Conservation (phyloP, 1,140 invertebrate species). For the Gryon sp. region DNA sequence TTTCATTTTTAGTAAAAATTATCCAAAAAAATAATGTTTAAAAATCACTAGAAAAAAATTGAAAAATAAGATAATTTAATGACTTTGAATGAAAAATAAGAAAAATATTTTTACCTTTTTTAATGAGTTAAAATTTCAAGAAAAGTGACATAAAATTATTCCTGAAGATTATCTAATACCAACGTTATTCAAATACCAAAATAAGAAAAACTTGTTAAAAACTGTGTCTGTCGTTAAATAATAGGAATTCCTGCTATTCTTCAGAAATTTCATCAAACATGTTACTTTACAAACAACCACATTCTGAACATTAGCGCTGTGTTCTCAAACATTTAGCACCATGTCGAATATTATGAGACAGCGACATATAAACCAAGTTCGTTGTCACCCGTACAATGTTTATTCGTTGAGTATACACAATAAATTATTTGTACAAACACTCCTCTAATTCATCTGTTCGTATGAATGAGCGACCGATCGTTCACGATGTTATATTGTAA, state of each 20-base stretch:
- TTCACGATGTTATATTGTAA: no score
- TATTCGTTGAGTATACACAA: slow-evolving; percentile 5
- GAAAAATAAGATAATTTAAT: no score
- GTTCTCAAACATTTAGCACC: slow-evolving; percentile 17
- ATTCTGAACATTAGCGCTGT: slow-evolving; percentile 10
- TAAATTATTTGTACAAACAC: slow-evolving; percentile 13
- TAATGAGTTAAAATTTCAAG: no score
- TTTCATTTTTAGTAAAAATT: no score
- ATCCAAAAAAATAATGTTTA: no score
- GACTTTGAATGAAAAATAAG: not conserved
- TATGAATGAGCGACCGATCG: not conserved
- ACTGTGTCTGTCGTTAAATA: slow-evolving; percentile 7
- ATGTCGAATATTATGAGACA: slow-evolving; percentile 1
- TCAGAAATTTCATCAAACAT: slow-evolving; percentile 21
- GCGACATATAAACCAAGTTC: slow-evolving; percentile 18
- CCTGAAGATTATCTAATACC: not conserved
- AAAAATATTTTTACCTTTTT: no score
- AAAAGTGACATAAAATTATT: no score
- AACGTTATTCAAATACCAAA: not conserved
- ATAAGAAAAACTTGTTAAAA: no score
- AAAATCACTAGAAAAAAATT: no score
- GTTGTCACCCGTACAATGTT: slow-evolving; percentile 12
- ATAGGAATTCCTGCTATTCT: not conserved
- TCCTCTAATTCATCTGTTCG: not conserved
- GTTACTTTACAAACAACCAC: slow-evolving; percentile 14